Conservation (phyloP, 2,797 vertebrate species). For the Myoxocephalus aenaeus region DNA sequence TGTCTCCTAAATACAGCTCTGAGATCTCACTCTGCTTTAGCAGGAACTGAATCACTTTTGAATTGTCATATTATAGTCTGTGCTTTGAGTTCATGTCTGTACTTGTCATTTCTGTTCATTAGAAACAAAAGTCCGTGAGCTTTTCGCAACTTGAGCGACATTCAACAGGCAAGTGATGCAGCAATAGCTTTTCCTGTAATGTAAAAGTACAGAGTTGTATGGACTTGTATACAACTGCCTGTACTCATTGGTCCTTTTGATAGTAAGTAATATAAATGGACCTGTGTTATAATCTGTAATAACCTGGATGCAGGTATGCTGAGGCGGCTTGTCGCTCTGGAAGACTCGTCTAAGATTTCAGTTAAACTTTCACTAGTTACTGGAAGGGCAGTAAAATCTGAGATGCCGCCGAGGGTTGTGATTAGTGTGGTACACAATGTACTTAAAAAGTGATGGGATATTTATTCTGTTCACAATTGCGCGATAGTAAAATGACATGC, state of each 20-base stretch:
- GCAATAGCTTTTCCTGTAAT: not conserved
- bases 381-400: slow-evolving; percentile 34
- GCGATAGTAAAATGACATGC: not conserved
- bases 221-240: not conserved
- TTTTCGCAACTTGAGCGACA: not conserved
- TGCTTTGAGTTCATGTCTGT: not conserved
- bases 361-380: not conserved
- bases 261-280: not conserved
- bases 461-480: not conserved
- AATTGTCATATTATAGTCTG: not conserved
- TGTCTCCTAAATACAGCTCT: not conserved
- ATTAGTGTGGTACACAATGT: slow-evolving; percentile 23
- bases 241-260: too few relatives aligned
- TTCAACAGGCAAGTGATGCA: not conserved
- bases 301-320: not conserved
- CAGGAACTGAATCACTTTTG: not conserved
- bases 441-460: slow-evolving; percentile 4
- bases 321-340: not conserved
- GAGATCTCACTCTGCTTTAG: not conserved
- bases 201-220: not conserved
- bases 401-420: slow-evolving; percentile 30
- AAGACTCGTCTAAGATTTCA: slow-evolving; percentile 51
- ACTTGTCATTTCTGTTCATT: not conserved
- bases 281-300: not conserved
- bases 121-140: not conserved